Conservation (phyloP, 1,140 invertebrate genomes). For the Venturia canescens region DNA sequence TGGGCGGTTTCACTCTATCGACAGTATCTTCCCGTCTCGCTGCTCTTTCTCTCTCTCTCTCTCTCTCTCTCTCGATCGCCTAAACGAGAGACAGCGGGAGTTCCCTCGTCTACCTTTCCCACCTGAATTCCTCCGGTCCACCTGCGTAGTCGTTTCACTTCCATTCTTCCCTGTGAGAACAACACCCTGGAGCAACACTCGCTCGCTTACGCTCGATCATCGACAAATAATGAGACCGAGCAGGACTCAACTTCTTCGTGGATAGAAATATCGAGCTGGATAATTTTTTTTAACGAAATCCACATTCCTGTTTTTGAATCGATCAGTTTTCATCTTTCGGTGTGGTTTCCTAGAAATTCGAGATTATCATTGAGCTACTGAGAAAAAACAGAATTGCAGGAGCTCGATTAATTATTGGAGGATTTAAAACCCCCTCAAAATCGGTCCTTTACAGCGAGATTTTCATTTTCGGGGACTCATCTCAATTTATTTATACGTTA, state of each 20-base stretch:
- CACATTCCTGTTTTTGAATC: too few species aligned
- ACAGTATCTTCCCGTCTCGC: conserved; percentile 40
- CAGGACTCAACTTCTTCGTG: not conserved
- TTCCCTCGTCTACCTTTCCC: conserved; percentile 6
- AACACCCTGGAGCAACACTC: conserved; percentile 52
- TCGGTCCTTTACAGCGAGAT: too few species aligned
- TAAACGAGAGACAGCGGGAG: not conserved
- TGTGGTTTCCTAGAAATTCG: too few species aligned
- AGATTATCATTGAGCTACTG: too few species aligned
- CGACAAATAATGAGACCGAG: not conserved
- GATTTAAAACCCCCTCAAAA: too few species aligned
- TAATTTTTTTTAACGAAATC: too few species aligned
- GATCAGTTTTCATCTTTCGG: too few species aligned
- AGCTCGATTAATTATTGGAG: too few species aligned
- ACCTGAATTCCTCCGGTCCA: conserved; percentile 10
- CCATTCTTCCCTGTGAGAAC: conserved; percentile 27
- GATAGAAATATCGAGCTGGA: not conserved
- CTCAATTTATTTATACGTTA: too few species aligned
- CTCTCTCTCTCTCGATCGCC: not conserved
- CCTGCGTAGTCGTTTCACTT: conserved; percentile 24
- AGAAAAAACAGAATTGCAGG: too few species aligned
- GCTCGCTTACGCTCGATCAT: conserved; percentile 49
- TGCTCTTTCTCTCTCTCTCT: conserved; percentile 33
- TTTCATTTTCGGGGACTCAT: too few species aligned
- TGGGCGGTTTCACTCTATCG: conserved; percentile 16